These are phyloP conservation scores for Diorhabda elongata DNA, from an alignment of 1,140 invertebrate genomes.

Conservation along the genomic window DNA sequence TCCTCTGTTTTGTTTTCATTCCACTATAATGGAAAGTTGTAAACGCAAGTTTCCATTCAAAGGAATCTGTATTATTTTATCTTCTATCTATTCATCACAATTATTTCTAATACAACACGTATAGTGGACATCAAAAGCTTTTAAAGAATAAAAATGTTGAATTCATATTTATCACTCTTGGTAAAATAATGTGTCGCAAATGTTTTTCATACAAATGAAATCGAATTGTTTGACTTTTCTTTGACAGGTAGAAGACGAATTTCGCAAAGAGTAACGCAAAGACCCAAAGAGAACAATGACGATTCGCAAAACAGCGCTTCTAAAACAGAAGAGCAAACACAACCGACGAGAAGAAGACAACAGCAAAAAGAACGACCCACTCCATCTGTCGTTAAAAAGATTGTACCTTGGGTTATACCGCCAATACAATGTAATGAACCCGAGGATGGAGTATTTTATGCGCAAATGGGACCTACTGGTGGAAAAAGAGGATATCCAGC, in stretches of 20 bases:
- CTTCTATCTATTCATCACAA: too few species aligned
- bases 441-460: constrained; percentile 84
- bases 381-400: constrained; percentile 54
- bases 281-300: neutral
- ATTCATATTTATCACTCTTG: too few species aligned
- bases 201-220: too few species aligned
- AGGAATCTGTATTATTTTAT: too few species aligned
- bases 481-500: constrained; percentile 81
- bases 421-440: constrained; percentile 84
- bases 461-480: constrained; percentile 86
- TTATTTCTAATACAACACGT: too few species aligned
- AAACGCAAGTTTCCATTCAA: too few species aligned
- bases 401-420: constrained; percentile 75
- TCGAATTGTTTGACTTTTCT: too few species aligned
- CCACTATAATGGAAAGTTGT: too few species aligned
- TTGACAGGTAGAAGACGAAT: neutral
- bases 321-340: constrained; percentile 14
- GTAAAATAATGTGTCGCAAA: too few species aligned
- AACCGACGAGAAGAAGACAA: constrained; percentile 6
- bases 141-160: too few species aligned
- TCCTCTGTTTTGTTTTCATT: too few species aligned
- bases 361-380: constrained; percentile 52
- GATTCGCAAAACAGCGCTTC: constrained; percentile 27
- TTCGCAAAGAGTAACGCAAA: neutral
- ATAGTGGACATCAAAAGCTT: too few species aligned